Evolutionary conservation across 2,113 vertebrate species (phyloP), one percentile per base, ranked within the genome.

Genomic region (Phainopepla nitens): DNA sequence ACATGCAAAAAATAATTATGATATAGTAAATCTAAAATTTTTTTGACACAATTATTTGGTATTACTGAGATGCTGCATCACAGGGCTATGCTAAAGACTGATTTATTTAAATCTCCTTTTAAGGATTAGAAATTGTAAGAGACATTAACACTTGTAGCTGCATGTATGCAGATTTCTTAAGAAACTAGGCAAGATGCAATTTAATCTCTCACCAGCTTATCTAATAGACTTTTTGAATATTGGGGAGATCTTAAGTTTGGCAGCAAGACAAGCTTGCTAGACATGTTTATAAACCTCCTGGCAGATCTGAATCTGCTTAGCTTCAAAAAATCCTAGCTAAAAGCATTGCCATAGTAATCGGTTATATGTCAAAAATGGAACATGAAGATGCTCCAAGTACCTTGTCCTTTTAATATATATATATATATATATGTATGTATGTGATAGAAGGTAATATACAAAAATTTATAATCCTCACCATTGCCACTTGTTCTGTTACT

Each of bases 391-490:
- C 80, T 96, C 68, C 33, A 75, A 91, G 58, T 56, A 68, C 31
- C 45, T 62, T 86, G 42, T 53, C 58, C 45, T 91, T 93, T 75
- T 39, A 76, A 28, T 14, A 42, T 42, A 42, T 42, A 42, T 42
- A 42, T 41, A 41, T 41, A 41, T 41, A 41, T 41, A 41, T 14
- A 50, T 6, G 64, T 60, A 80, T 31, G 73, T 71, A 78, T 15
- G 62, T 39, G 39, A 39, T 39, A 96, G 53, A 68, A 90, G 93
- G 60, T 35, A 42, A 71, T 31, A 61, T 14, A 86, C 53, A 90
- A 87, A 75, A 79, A 82, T 35, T 31, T 20, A 35, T 22, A 78
- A 33, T 96, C 98, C 99, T 99, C 96, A 99, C 99, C 97, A 96
- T 98, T 99, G 94, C 98, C 96, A 78, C 98, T 97, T 11, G 97